These are phyloP conservation scores for rabbit (Oryctolagus cuniculus) DNA, from an alignment of 2,113 vertebrate genomes.

Conservation along the genomic window mOryCun1.1 NC_091441.1:95534001-95534500, in stretches of 20 bases:
- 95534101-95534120: background rate
- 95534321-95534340: background rate
- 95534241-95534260: background rate
- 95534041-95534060: background rate
- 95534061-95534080: background rate
- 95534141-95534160: background rate
- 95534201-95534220: background rate
- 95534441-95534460: too few relatives aligned
- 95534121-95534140: background rate
- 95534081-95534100: background rate
- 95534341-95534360: background rate
- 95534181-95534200: background rate
- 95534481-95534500: constrained; percentile 10
- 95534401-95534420: background rate
- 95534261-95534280: background rate
- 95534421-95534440: background rate
- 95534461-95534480: background rate
- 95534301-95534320: background rate
- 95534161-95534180: background rate
- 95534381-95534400: background rate
- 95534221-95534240: background rate
- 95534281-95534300: constrained; percentile 26
- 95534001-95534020: constrained; percentile 24
- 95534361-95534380: too few relatives aligned
- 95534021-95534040: background rate